phyloP scores from a whole-genome alignment of 1,140 invertebrate genomes.

The Atopsyche davidsoni region DNA sequence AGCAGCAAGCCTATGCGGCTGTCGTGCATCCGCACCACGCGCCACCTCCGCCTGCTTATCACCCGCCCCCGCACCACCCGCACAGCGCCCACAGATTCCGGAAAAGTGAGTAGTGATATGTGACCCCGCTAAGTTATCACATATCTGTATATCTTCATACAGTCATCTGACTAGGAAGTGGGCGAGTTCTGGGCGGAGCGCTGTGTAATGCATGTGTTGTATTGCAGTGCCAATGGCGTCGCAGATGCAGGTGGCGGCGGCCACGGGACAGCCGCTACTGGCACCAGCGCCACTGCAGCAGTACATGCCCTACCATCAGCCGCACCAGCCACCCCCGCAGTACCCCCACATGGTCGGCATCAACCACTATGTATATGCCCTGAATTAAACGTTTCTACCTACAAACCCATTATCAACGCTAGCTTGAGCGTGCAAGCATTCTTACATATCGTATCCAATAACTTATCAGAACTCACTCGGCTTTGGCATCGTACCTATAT shows the following conservation, averaged over 20 bases:
- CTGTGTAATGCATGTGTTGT: conserved; percentile 11
- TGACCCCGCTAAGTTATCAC: not conserved
- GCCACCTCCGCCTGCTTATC: conserved; percentile 37
- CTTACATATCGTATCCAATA: too few relatives aligned
- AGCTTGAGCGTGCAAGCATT: too few relatives aligned
- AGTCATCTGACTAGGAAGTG: too few relatives aligned
- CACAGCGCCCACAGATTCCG: conserved; percentile 30
- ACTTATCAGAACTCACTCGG: too few relatives aligned
- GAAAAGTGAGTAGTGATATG: conserved; percentile 21
- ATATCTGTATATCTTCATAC: not conserved
- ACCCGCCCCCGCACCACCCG: conserved; percentile 40
- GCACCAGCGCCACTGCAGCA: conserved; percentile 62
- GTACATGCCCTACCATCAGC: conserved; percentile 57
- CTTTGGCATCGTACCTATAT: too few relatives aligned
- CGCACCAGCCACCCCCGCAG: conserved; percentile 45
- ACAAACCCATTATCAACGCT: too few relatives aligned
- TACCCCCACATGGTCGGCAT: conserved; percentile 43
- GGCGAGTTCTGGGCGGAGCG: too few relatives aligned
- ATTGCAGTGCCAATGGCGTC: conserved; percentile 35
- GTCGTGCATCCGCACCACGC: conserved; percentile 28
- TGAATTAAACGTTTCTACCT: too few relatives aligned
- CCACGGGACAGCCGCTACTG: conserved; percentile 77
- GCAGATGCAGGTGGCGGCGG: conserved; percentile 54
- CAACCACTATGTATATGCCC: conserved; percentile 25
- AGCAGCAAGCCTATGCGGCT: conserved; percentile 8